Evolutionary conservation across 2,797 vertebrate genomes (phyloP).

Genomic region (Nasua narica): DNA sequence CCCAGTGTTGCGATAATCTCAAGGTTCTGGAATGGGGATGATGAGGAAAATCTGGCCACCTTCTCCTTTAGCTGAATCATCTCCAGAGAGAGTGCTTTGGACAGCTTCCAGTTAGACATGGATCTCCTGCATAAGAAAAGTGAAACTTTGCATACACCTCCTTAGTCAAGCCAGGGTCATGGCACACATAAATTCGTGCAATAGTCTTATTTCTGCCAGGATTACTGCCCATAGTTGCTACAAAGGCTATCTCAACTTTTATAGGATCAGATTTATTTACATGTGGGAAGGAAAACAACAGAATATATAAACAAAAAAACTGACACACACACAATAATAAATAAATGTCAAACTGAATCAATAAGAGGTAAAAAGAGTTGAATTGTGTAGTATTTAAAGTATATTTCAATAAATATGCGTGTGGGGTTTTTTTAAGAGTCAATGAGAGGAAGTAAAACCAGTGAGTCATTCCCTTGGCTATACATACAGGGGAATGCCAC

Average conservation of each 20-base stretch:
- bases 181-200: not conserved
- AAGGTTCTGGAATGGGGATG: slow-evolving; percentile 90
- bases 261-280: not conserved
- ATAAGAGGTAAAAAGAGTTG: not conserved
- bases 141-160: slow-evolving; percentile 10
- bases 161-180: not conserved
- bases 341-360: not conserved
- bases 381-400: not conserved
- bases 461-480: not conserved
- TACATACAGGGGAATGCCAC: not conserved
- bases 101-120: slow-evolving; percentile 85
- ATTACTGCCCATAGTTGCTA: not conserved
- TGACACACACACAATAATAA: not conserved
- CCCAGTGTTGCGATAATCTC: slow-evolving; percentile 93
- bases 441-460: not conserved
- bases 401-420: not conserved
- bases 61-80: slow-evolving; percentile 91
- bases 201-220: not conserved
- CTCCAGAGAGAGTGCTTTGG: slow-evolving; percentile 88
- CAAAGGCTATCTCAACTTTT: not conserved
- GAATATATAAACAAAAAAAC: not conserved
- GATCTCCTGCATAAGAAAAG: slow-evolving; percentile 82
- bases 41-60: slow-evolving; percentile 86
- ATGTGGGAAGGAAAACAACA: not conserved
- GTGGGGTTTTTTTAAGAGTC: not conserved